Conservation (phyloP, 2,797 vertebrate species). For the Hoplostethus mediterraneus region DNA sequence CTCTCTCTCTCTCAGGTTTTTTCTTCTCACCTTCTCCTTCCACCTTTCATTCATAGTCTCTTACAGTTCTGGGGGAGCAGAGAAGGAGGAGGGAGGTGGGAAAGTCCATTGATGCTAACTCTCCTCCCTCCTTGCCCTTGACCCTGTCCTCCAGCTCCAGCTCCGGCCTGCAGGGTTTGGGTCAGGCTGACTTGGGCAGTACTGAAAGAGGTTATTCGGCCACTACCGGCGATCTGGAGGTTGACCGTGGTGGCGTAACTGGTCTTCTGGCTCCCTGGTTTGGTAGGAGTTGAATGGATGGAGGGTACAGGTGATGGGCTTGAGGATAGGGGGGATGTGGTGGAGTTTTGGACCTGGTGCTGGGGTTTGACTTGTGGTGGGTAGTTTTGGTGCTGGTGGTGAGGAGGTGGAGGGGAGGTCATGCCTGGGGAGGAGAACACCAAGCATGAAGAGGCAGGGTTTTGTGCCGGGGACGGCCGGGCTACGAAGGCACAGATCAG, state of each 20-base stretch:
- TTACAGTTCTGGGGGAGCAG: slow-evolving; percentile 70
- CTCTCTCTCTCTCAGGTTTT: neutral
- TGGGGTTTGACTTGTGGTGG: slow-evolving; percentile 29
- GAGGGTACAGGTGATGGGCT: slow-evolving; percentile 32
- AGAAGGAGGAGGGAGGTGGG: slow-evolving; percentile 68
- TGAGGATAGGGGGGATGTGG: slow-evolving; percentile 23
- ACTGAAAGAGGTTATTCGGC: slow-evolving; percentile 88
- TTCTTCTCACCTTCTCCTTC: neutral
- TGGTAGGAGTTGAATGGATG: slow-evolving; percentile 23
- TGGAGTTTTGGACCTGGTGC: slow-evolving; percentile 25
- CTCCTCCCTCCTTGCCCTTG: slow-evolving; percentile 75
- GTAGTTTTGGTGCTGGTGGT: slow-evolving; percentile 30
- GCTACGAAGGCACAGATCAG: slow-evolving; percentile 83
- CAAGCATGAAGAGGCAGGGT: slow-evolving; percentile 34
- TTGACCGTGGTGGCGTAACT: slow-evolving; percentile 94
- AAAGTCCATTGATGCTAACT: slow-evolving; percentile 83
- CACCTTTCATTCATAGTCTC: slow-evolving; percentile 57
- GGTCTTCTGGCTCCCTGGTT: slow-evolving; percentile 72
- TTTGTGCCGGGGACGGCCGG: slow-evolving; percentile 44
- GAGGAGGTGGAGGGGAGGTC: slow-evolving; percentile 23
- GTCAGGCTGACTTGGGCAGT: slow-evolving; percentile 91
- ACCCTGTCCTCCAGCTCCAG: slow-evolving; percentile 32
- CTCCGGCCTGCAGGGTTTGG: slow-evolving; percentile 85
- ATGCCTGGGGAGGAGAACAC: slow-evolving; percentile 33
- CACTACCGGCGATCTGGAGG: slow-evolving; percentile 91